A percentile compares a stretch with the other conserved stretches of the same genome.
These are phyloP conservation scores for Thera britannica DNA, from an alignment of 2,888 invertebrate genomes.

Conservation along the genomic window DNA sequence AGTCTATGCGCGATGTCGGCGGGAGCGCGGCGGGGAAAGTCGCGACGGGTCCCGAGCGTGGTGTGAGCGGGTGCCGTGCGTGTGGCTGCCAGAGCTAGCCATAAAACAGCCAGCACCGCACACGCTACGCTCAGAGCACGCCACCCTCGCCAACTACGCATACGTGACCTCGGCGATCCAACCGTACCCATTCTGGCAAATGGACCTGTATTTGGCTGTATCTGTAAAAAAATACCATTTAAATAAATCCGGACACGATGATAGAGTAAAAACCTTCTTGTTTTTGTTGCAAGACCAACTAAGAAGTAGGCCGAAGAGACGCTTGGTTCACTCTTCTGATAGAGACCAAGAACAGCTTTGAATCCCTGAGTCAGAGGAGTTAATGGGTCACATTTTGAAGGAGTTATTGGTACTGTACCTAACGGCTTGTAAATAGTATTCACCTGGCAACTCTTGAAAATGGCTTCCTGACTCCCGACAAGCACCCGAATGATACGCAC, in stretches of 20 bases:
- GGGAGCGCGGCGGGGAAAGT: not conserved
- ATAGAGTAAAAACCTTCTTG: too few species aligned
- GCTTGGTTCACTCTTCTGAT: too few species aligned
- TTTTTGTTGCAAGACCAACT: too few species aligned
- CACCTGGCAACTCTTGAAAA: too few species aligned
- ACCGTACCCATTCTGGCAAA: not conserved
- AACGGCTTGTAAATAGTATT: not conserved
- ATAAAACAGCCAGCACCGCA: not conserved
- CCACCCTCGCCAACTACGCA: not conserved
- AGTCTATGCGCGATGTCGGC: not conserved
- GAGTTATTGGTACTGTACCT: not conserved
- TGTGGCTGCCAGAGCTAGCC: not conserved
- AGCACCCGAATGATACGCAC: not conserved
- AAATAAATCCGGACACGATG: too few species aligned
- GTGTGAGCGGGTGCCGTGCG: not conserved
- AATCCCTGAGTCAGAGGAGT: too few species aligned
- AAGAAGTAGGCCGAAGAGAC: too few species aligned
- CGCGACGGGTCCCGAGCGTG: slow-evolving; percentile 3
- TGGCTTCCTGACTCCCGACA: too few species aligned
- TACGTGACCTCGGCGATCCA: not conserved
- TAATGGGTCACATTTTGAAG: too few species aligned
- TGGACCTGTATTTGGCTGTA: not conserved
- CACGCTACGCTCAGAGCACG: not conserved
- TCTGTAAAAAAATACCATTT: too few species aligned
- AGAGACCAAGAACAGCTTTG: too few species aligned